phyloP scores from a whole-genome alignment of 2,888 invertebrate species.

The Cylloceria caligata region DNA sequence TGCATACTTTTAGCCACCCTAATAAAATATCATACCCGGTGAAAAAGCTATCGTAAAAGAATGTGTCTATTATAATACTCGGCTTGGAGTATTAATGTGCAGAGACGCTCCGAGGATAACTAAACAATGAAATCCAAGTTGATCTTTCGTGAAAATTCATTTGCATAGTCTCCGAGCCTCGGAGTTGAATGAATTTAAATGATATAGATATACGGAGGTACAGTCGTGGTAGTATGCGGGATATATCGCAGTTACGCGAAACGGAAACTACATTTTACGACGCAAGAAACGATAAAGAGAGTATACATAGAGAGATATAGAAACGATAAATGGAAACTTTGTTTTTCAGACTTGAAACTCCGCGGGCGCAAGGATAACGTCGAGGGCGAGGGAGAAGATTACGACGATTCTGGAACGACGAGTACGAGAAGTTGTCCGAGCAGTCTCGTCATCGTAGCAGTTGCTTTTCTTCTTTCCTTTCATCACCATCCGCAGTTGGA shows the following conservation, averaged over 20 bases:
- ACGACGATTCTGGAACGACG: conserved; percentile 77
- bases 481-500: conserved; percentile 79
- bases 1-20: not conserved
- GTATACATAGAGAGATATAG: conserved; percentile 5
- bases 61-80: conserved; percentile 27
- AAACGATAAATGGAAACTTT: conserved; percentile 68
- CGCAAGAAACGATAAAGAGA: conserved; percentile 25
- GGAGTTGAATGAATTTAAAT: conserved; percentile 41
- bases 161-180: conserved; percentile 51
- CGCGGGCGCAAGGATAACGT: conserved; percentile 79
- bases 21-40: not conserved
- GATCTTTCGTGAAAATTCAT: conserved; percentile 62
- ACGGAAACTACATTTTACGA: conserved; percentile 31
- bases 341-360: conserved; percentile 77
- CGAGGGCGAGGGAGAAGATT: conserved; percentile 77
- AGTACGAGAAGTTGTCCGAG: conserved; percentile 69
- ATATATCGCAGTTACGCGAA: conserved; percentile 24
- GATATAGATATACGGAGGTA: conserved; percentile 21
- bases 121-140: conserved; percentile 59
- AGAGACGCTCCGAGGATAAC: conserved; percentile 22
- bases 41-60: conserved; percentile 3
- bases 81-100: conserved; percentile 31
- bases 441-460: conserved; percentile 71
- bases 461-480: conserved; percentile 75
- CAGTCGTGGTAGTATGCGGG: not conserved